phyloP scores from a whole-genome alignment of 1,140 invertebrate species.

The Drosophila ogumai region DNA sequence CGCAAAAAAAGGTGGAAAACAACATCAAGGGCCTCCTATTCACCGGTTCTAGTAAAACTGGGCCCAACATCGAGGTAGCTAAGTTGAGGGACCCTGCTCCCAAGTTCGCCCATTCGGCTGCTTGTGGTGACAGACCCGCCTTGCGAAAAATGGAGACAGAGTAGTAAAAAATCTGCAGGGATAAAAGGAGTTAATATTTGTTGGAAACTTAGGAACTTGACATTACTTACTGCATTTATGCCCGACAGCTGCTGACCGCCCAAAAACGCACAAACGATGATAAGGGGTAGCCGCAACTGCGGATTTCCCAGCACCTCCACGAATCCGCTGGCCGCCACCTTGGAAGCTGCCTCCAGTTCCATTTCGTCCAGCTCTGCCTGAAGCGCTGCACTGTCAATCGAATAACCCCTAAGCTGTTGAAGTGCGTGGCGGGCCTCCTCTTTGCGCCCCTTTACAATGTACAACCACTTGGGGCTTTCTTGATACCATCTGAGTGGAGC shows the following conservation, averaged over 20 bases:
- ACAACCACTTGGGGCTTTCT: conserved; percentile 95
- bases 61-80: conserved; percentile 87
- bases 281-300: conserved; percentile 86
- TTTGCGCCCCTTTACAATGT: conserved; percentile 88
- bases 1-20: conserved; percentile 86
- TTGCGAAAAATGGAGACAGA: conserved; percentile 89
- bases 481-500: conserved; percentile 88
- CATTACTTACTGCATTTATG: conserved; percentile 90
- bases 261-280: conserved; percentile 90
- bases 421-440: conserved; percentile 86
- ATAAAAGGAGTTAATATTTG: neutral
- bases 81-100: conserved; percentile 89
- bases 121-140: conserved; percentile 86
- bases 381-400: conserved; percentile 54
- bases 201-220: too few species aligned
- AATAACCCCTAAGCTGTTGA: conserved; percentile 62
- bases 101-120: conserved; percentile 89
- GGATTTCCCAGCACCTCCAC: conserved; percentile 54
- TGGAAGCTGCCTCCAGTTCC: conserved; percentile 67
- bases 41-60: conserved; percentile 86
- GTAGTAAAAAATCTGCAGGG: conserved; percentile 90
- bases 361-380: conserved; percentile 85
- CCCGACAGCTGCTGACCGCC: conserved; percentile 94
- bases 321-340: conserved; percentile 86
- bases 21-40: conserved; percentile 87